Conservation (phyloP, 2,113 vertebrate genomes). For the Chitala chitala region DNA sequence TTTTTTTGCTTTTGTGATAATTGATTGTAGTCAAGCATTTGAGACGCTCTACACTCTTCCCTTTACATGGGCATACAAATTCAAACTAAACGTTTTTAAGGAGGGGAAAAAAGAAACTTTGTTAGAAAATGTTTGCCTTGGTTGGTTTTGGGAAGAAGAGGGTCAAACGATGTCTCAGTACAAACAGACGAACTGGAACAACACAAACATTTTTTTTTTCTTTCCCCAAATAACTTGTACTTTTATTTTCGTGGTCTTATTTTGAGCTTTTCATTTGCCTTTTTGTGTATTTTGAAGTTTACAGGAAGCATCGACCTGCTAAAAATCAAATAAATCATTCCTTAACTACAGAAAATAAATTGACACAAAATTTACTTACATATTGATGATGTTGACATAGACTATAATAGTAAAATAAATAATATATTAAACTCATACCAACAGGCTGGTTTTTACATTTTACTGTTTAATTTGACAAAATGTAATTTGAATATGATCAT, state of each 20-base stretch:
- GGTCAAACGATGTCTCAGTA: background rate
- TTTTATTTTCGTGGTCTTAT: conserved; percentile 28
- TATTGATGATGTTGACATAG: conserved; percentile 38
- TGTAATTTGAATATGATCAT: too few relatives aligned
- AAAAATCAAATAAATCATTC: conserved; percentile 61
- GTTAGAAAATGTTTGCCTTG: background rate
- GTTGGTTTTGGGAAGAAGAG: background rate
- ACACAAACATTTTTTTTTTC: conserved; percentile 11
- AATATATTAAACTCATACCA: conserved; percentile 60
- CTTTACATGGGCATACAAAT: too few relatives aligned
- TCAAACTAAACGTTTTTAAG: background rate
- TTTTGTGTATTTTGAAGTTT: conserved; percentile 55
- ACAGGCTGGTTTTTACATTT: background rate
- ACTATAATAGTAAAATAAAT: conserved; percentile 66
- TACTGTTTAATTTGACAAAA: too few relatives aligned
- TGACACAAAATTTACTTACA: conserved; percentile 65
- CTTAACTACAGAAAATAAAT: conserved; percentile 49
- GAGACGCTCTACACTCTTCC: too few relatives aligned
- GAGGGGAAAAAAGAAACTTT: background rate
- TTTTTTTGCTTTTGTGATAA: background rate
- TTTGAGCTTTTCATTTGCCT: conserved; percentile 10
- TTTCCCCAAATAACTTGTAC: conserved; percentile 28
- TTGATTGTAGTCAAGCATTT: too few relatives aligned
- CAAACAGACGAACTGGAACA: conserved; percentile 11
- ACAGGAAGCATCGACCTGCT: conserved; percentile 50